Percentiles rank a stretch among this genome's conserved stretches.
Conservation (phyloP, 1,140 invertebrate species). For the Nebria ingens region DNA sequence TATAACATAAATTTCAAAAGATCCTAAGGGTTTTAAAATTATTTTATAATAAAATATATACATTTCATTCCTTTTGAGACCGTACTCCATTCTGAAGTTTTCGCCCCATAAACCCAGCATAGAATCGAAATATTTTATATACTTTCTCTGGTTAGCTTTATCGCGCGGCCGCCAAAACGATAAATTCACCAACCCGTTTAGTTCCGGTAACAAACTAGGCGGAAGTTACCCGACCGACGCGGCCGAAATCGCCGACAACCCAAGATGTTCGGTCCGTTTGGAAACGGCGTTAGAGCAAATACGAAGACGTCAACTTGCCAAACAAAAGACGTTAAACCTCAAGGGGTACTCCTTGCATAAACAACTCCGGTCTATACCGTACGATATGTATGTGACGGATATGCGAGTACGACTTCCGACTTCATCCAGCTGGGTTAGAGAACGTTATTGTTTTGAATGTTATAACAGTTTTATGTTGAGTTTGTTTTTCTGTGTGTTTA, state of each 20-base stretch:
- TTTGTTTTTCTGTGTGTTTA: neutral
- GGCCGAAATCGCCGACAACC: slow-evolving; percentile 18
- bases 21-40: no score
- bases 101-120: no score
- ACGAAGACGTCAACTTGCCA: slow-evolving; percentile 40
- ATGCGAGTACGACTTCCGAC: slow-evolving; percentile 50
- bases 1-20: no score
- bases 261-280: slow-evolving; percentile 39
- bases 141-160: slow-evolving; percentile 19
- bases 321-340: slow-evolving; percentile 45
- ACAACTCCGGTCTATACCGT: slow-evolving; percentile 43
- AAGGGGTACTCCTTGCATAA: slow-evolving; percentile 52
- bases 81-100: no score
- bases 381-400: slow-evolving; percentile 55
- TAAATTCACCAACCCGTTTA: slow-evolving; percentile 26
- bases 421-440: slow-evolving; percentile 47
- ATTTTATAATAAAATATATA: no score
- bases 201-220: slow-evolving; percentile 21
- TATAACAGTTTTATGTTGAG: neutral
- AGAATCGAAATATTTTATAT: neutral
- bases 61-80: no score
- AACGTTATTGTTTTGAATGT: neutral
- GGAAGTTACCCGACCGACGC: no score
- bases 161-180: slow-evolving; percentile 23
- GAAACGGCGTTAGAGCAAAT: slow-evolving; percentile 44